Percentiles rank a stretch among this genome's conserved stretches.
Conservation (phyloP, 2,797 vertebrate species). For the Fundulus diaphanus region DNA sequence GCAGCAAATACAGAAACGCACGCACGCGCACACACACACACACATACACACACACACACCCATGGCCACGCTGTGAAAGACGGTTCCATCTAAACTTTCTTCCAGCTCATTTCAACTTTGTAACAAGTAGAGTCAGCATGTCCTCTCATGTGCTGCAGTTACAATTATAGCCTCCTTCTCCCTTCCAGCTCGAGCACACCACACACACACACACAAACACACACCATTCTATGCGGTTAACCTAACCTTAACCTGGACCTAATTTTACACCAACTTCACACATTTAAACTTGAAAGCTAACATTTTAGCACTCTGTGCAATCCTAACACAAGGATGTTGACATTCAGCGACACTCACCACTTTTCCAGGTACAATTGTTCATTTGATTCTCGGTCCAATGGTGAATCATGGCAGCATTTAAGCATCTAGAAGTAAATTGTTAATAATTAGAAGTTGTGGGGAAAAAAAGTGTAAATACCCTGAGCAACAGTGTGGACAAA, state of each 20-base stretch:
- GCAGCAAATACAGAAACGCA: neutral
- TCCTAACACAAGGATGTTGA: neutral
- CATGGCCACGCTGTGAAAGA: slow-evolving; percentile 15
- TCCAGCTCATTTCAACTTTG: slow-evolving; percentile 58
- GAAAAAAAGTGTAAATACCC: neutral
- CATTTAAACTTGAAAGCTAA: neutral
- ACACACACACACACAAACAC: neutral
- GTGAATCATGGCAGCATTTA: neutral
- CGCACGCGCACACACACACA: neutral
- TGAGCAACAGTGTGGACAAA: too few relatives aligned
- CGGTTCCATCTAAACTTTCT: slow-evolving; percentile 53
- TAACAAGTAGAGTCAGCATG: slow-evolving; percentile 46
- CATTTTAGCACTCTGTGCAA: neutral
- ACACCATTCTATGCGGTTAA: neutral
- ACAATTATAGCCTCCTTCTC: slow-evolving; percentile 25
- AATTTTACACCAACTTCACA: slow-evolving; percentile 2
- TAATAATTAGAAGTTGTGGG: neutral
- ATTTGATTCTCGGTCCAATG: neutral
- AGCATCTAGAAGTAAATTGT: neutral
- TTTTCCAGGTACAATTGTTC: neutral
- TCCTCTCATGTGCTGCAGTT: slow-evolving; percentile 12
- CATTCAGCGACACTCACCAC: neutral
- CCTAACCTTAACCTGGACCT: neutral
- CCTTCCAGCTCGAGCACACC: neutral
- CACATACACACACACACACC: slow-evolving; percentile 1